These are phyloP conservation scores for Protaetia brevitarsis DNA, from an alignment of 1,140 invertebrate genomes.

Conservation along the genomic window DNA sequence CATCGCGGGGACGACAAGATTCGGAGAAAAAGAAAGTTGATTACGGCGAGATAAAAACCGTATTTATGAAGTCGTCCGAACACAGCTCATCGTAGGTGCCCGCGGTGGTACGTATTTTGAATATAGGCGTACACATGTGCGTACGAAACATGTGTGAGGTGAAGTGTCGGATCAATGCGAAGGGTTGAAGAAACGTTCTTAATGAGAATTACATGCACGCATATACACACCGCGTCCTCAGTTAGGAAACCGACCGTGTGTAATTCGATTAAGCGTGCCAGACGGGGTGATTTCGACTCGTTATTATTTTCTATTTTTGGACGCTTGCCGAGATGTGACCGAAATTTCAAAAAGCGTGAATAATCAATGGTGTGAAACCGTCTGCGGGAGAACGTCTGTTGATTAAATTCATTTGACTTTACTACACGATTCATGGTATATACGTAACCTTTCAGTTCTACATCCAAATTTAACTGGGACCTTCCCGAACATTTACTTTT, in stretches of 20 bases:
- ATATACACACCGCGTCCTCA: neutral
- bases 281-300: neutral
- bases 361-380: conserved; percentile 5
- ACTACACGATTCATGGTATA: neutral
- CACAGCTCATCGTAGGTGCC: neutral
- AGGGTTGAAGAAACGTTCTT: conserved; percentile 9
- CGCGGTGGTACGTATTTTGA: neutral
- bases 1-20: neutral
- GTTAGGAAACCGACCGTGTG: neutral
- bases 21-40: conserved; percentile 18
- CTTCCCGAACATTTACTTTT: too few species aligned
- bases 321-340: neutral
- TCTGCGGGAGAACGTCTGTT: neutral
- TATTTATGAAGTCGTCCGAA: neutral
- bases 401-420: neutral
- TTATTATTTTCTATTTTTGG: conserved; percentile 1
- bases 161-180: neutral
- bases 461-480: too few species aligned
- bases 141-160: neutral
- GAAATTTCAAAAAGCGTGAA: conserved; percentile 4
- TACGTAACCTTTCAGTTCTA: too few species aligned
- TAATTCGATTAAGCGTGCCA: neutral
- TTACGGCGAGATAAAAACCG: neutral
- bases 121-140: neutral
- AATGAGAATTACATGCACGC: conserved; percentile 5